phyloP scores from a whole-genome alignment of 37 sponge, comb jelly and placozoan species.

The Aplysina aerophoba region DNA sequence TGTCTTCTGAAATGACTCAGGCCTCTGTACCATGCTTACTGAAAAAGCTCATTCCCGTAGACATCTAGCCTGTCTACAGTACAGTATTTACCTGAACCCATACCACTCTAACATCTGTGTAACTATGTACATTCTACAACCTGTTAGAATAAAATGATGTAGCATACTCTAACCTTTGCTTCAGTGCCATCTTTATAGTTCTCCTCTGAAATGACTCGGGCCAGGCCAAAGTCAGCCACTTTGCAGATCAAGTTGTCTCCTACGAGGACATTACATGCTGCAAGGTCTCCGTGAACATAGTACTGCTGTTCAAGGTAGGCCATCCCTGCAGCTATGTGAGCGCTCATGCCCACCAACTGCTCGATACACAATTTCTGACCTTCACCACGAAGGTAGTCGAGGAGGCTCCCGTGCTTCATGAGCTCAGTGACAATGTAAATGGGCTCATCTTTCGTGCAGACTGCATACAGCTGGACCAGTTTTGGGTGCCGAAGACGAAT shows the following conservation, averaged over 20 bases:
- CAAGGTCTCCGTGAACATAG: constrained; percentile 96
- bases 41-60: too few relatives aligned
- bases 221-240: constrained; percentile 97
- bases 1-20: too few relatives aligned
- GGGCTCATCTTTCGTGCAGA: constrained; percentile 95
- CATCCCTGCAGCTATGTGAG: constrained; percentile 94
- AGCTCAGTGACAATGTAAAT: constrained; percentile 95
- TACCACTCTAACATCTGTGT: too few relatives aligned
- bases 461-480: constrained; percentile 96
- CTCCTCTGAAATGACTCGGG: constrained; percentile 94
- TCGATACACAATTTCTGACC: constrained; percentile 80
- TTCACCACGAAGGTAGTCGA: constrained; percentile 93
- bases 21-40: too few relatives aligned
- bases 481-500: constrained; percentile 96
- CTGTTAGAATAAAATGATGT: too few relatives aligned
- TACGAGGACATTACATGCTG: constrained; percentile 96
- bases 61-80: too few relatives aligned
- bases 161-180: constrained; percentile 67
- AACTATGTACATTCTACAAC: too few relatives aligned
- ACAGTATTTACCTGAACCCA: too few relatives aligned
- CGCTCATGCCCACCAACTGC: constrained; percentile 88
- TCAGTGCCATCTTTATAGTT: constrained; percentile 89
- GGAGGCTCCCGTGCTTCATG: constrained; percentile 92
- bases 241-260: constrained; percentile 91
- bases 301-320: constrained; percentile 95